Conservation (phyloP, 2,113 vertebrate genomes). For the Microcebus lehilahytsara region DNA sequence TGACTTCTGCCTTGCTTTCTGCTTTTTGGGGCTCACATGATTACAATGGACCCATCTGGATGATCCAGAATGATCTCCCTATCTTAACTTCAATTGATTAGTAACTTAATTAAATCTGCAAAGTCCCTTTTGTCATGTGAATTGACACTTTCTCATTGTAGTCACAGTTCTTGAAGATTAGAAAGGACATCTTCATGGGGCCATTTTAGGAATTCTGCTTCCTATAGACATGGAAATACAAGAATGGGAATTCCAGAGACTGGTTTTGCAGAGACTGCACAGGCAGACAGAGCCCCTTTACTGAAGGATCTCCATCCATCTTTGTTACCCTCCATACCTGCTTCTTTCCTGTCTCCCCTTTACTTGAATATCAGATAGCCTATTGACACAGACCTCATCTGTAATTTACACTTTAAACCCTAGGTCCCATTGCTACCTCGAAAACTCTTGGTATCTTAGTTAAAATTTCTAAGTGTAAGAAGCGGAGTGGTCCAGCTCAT, state of each 20-base stretch:
- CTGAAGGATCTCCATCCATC: fast-evolving
- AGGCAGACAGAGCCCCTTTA: not conserved
- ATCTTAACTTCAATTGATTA: not conserved
- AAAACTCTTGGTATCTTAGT: not conserved
- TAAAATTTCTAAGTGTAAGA: not conserved
- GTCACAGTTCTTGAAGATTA: not conserved
- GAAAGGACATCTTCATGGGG: not conserved
- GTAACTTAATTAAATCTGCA: not conserved
- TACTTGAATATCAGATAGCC: not conserved
- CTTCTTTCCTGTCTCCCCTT: not conserved
- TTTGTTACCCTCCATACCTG: fast-evolving
- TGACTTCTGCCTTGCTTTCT: not conserved
- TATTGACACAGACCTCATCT: not conserved
- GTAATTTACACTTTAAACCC: not conserved
- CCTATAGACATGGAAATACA: not conserved
- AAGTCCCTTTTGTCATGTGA: not conserved
- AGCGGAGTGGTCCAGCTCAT: not conserved
- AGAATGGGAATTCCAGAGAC: not conserved
- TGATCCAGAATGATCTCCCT: not conserved
- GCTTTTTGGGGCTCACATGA: not conserved
- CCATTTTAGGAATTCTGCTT: not conserved
- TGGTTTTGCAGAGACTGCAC: not conserved
- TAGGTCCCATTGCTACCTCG: not conserved
- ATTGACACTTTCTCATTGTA: not conserved
- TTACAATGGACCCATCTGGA: not conserved